A percentile compares a stretch with the other conserved stretches of the same genome.
Conservation (phyloP, 1,140 invertebrate genomes). For the Ruditapes philippinarum region DNA sequence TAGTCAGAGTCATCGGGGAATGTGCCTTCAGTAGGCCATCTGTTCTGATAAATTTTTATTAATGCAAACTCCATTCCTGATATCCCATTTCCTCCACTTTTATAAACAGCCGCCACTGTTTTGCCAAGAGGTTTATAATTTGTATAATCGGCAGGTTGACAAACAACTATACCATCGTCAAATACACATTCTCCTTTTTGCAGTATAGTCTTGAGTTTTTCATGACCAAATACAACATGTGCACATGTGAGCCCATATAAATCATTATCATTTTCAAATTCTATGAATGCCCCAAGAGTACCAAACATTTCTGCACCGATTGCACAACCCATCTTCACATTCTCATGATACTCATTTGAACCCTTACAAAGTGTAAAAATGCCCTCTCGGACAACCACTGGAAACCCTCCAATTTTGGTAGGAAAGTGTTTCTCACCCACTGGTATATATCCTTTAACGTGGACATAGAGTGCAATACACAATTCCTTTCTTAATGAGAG, state of each 20-base stretch:
- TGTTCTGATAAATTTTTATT: not conserved
- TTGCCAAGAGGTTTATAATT: not conserved
- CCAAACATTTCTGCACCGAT: not conserved
- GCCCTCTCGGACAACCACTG: not conserved
- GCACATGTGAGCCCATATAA: not conserved
- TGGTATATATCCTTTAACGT: slow-evolving; percentile 18
- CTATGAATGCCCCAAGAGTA: slow-evolving; percentile 4
- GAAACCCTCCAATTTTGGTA: not conserved
- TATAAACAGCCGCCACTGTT: not conserved
- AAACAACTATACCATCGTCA: too few relatives aligned
- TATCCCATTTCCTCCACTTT: not conserved
- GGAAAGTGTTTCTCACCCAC: slow-evolving; percentile 2
- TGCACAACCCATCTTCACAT: not conserved
- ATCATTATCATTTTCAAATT: not conserved
- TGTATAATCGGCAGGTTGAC: too few relatives aligned
- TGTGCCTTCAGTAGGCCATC: not conserved
- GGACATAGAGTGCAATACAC: slow-evolving; percentile 4
- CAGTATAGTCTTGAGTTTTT: not conserved
- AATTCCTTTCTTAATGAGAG: not conserved
- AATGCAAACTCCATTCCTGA: slow-evolving; percentile 21
- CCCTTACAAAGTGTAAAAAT: not conserved
- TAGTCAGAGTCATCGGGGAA: not conserved
- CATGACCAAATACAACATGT: not conserved
- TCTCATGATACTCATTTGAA: not conserved
- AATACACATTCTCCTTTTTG: too few relatives aligned